phyloP scores from a whole-genome alignment of 2,797 vertebrate species.

The Petrocephalus sullivani region DNA sequence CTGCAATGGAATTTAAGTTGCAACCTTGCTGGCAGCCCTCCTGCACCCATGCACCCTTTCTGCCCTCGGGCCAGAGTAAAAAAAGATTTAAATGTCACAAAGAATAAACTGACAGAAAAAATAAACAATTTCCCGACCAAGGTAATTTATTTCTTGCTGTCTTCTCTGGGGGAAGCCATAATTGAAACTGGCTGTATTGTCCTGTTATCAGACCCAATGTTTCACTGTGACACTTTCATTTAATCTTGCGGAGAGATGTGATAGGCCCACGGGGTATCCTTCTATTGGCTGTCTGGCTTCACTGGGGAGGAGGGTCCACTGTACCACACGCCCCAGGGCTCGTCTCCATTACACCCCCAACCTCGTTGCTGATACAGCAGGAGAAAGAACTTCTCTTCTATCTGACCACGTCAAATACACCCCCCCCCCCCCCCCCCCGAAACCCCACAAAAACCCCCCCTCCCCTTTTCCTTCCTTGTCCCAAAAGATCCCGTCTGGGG shows the following conservation, averaged over 20 bases:
- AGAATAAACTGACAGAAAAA: slow-evolving; percentile 43
- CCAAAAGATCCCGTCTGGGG: background rate
- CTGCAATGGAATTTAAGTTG: slow-evolving; percentile 36
- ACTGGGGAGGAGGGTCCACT: slow-evolving; percentile 12
- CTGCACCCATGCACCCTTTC: background rate
- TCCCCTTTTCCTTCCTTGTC: background rate
- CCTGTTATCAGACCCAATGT: slow-evolving; percentile 43
- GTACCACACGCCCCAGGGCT: background rate
- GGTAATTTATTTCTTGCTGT: slow-evolving; percentile 35
- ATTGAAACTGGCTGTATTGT: slow-evolving; percentile 49
- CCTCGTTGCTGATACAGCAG: background rate
- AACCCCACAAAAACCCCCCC: background rate
- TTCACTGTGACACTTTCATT: slow-evolving; percentile 45
- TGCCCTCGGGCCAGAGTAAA: slow-evolving; percentile 27
- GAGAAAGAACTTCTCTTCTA: background rate
- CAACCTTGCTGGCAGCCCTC: background rate
- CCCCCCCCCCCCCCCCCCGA: too few relatives aligned
- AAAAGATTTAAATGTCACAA: slow-evolving; percentile 47
- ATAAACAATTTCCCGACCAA: slow-evolving; percentile 43
- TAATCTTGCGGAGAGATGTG: slow-evolving; percentile 40
- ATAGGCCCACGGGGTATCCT: slow-evolving; percentile 24
- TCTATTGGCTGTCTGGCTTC: slow-evolving; percentile 34
- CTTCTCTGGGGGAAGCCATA: slow-evolving; percentile 42
- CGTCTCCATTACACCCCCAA: background rate
- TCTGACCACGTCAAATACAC: background rate